Conservation (phyloP, 2,797 vertebrate species). For the Pseudomugil tenellus region DNA sequence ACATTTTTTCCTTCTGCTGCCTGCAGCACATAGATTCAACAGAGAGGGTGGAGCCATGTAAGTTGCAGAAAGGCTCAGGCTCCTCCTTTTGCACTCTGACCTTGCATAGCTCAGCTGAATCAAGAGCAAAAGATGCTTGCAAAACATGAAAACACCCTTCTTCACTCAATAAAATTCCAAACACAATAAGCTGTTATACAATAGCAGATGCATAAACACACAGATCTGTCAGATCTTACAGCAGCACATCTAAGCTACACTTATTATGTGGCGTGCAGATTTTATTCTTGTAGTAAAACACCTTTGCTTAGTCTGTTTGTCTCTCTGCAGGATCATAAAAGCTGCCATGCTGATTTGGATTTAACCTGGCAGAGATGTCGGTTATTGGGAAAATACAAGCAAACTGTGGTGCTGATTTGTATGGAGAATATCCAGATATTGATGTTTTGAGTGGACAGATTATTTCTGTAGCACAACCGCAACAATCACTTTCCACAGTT, state of each 20-base stretch:
- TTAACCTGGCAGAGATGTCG: background rate
- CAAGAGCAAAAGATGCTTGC: constrained; percentile 36
- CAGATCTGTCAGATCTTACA: background rate
- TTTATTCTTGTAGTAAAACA: background rate
- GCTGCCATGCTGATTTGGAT: background rate
- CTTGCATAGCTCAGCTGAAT: constrained; percentile 37
- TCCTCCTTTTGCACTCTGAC: constrained; percentile 43
- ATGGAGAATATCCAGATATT: background rate
- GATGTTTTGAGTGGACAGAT: background rate
- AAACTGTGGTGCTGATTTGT: background rate
- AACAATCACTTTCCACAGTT: background rate
- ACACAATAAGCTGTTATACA: background rate
- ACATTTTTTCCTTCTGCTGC: constrained; percentile 53
- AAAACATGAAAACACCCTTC: constrained; percentile 15
- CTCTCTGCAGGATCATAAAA: background rate
- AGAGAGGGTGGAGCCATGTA: constrained; percentile 40
- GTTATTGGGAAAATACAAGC: background rate
- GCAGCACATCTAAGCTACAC: background rate
- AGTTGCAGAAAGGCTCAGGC: constrained; percentile 32
- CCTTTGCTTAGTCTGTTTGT: background rate
- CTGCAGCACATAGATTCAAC: constrained; percentile 54
- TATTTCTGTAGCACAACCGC: background rate
- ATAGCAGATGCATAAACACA: constrained; percentile 3
- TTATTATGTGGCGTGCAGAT: background rate
- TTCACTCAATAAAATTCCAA: background rate